Evolutionary conservation across 2,797 vertebrate species (phyloP).

Genomic region (Lacerta bilineata): DNA sequence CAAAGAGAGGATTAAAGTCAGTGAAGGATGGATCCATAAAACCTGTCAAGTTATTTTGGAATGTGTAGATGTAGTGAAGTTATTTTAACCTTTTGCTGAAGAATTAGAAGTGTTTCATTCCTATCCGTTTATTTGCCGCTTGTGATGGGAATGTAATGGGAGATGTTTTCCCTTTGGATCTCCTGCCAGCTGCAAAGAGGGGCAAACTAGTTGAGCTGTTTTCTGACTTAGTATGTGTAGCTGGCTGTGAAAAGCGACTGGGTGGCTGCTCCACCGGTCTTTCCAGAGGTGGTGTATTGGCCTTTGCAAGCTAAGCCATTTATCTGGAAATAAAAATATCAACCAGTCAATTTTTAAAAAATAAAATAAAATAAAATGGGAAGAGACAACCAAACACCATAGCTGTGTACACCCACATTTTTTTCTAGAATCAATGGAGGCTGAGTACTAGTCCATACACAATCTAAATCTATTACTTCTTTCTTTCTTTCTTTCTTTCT

Average conservation of each 20-base stretch:
- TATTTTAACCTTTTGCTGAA: slow-evolving; percentile 44
- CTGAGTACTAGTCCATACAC: no score
- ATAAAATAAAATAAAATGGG: not conserved
- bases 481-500: no score
- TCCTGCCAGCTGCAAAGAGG: slow-evolving; percentile 2
- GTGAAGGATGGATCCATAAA: slow-evolving; percentile 5
- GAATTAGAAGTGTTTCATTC: slow-evolving; percentile 47
- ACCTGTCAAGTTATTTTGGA: slow-evolving; percentile 40
- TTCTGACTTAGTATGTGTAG: slow-evolving; percentile 87
- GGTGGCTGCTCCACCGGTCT: slow-evolving; percentile 84
- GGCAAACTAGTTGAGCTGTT: not conserved
- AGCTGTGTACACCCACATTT: no score
- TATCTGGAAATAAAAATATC: slow-evolving; percentile 79
- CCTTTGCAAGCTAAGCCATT: slow-evolving; percentile 92
- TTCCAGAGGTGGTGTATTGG: slow-evolving; percentile 87
- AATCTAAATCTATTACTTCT: no score
- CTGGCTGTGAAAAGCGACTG: slow-evolving; percentile 92
- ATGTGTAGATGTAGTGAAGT: slow-evolving; percentile 50
- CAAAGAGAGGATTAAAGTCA: not conserved
- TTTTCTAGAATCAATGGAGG: no score
- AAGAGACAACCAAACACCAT: not conserved
- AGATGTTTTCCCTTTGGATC: slow-evolving; percentile 35
- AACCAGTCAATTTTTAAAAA: slow-evolving; percentile 18
- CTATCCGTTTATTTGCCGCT: slow-evolving; percentile 57
- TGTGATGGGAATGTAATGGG: slow-evolving; percentile 44